Conservation (phyloP, 2,888 invertebrate species). For the Mactromeris polynyma region DNA sequence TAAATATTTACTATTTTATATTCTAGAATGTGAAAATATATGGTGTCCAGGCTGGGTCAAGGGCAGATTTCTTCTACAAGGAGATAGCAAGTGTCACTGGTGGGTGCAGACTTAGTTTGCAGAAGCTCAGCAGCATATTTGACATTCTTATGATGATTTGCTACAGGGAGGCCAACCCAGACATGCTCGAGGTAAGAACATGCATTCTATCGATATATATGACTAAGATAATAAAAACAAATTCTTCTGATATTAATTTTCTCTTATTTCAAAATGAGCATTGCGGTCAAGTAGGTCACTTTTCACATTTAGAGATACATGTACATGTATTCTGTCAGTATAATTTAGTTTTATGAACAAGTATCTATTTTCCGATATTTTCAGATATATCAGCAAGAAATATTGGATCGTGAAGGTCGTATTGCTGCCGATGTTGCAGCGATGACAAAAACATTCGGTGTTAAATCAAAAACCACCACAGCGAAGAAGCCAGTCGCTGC, state of each 20-base stretch:
- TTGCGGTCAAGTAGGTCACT: no score
- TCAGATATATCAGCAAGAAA: conserved; percentile 70
- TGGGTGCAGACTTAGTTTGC: conserved; percentile 77
- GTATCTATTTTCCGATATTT: background rate
- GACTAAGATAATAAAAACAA: no score
- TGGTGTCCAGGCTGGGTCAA: conserved; percentile 71
- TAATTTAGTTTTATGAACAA: no score
- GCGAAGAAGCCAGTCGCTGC: background rate
- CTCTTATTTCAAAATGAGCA: no score
- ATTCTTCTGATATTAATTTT: no score
- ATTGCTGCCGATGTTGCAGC: conserved; percentile 36
- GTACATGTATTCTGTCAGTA: no score
- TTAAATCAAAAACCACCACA: background rate
- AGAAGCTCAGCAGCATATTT: conserved; percentile 75
- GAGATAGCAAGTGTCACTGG: conserved; percentile 75
- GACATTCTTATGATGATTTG: conserved; percentile 83
- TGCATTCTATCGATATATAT: no score
- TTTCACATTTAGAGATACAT: no score
- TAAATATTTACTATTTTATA: background rate
- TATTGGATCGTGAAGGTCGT: conserved; percentile 55
- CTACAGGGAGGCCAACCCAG: conserved; percentile 80
- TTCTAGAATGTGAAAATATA: conserved; percentile 78
- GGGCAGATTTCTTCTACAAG: conserved; percentile 67
- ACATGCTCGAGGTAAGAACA: conserved; percentile 73
- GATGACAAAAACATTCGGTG: conserved; percentile 22